A percentile compares a stretch with the other conserved stretches of the same genome.
Conservation (phyloP, 1,140 invertebrate genomes). For the Druon quercuslanigerum region DNA sequence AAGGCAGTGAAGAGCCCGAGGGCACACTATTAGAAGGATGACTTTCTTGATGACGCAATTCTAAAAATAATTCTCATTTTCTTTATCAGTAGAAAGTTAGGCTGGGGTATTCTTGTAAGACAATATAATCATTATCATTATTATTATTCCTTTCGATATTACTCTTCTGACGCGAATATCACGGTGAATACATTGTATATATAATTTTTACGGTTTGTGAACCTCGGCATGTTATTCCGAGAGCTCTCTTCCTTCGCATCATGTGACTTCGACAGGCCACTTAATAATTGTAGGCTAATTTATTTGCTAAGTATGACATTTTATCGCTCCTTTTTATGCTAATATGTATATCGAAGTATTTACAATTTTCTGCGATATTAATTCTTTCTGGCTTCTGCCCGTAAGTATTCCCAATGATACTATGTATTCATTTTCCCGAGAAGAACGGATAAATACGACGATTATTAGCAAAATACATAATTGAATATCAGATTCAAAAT, state of each 20-base stretch:
- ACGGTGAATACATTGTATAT: no score
- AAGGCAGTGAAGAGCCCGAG: conserved; percentile 42
- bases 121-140: conserved; percentile 40
- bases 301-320: conserved; percentile 5
- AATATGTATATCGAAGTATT: conserved; percentile 21
- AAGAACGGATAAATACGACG: not conserved
- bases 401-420: not conserved
- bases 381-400: not conserved
- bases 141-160: conserved; percentile 45
- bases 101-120: conserved; percentile 59
- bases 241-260: no score
- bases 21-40: conserved; percentile 55
- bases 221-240: no score
- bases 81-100: conserved; percentile 68
- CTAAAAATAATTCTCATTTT: conserved; percentile 68
- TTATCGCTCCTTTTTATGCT: conserved; percentile 13
- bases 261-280: not conserved
- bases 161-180: conserved; percentile 32
- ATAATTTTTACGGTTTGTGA: no score
- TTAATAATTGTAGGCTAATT: no score
- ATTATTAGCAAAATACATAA: not conserved
- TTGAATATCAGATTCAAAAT: no score
- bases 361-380: conserved; percentile 2
- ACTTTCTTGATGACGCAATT: conserved; percentile 64
- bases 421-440: not conserved